Conservation (phyloP, 2,113 vertebrate genomes). For the Spea multiplicata region DNA sequence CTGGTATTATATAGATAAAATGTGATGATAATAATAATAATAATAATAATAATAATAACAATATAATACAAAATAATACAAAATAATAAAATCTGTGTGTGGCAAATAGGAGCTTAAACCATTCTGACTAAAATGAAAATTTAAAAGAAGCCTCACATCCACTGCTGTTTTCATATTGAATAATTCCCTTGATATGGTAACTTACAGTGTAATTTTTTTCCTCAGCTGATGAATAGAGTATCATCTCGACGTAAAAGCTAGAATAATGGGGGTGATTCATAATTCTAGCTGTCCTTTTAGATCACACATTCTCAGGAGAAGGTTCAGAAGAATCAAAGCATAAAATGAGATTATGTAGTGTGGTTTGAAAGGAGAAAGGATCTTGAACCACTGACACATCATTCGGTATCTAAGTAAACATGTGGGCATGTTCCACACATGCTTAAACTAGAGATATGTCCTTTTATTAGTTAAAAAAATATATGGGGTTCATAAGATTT, state of each 20-base stretch:
- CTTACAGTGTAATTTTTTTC: background rate
- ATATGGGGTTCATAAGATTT: background rate
- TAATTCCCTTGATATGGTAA: background rate
- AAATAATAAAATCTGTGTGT: background rate
- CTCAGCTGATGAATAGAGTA: background rate
- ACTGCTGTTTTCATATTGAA: background rate
- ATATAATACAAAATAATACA: too few relatives aligned
- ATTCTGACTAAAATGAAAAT: background rate
- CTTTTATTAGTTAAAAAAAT: background rate
- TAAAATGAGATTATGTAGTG: background rate
- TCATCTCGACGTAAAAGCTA: background rate
- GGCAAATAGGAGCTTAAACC: background rate
- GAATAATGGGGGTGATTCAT: background rate
- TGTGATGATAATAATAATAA: too few relatives aligned
- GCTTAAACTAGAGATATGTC: conserved; percentile 44
- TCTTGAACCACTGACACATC: conserved; percentile 44
- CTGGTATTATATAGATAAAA: too few relatives aligned
- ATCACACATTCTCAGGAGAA: background rate
- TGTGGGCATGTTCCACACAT: conserved; percentile 44
- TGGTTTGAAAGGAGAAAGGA: conserved; percentile 47
- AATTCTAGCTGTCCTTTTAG: background rate
- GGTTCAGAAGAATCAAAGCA: background rate
- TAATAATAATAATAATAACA: too few relatives aligned
- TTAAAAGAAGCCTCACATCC: background rate
- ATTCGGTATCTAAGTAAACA: conserved; percentile 47